Evolutionary conservation across 2,888 invertebrate genomes (phyloP).

Genomic region (Lissocephala sabroskyi): DNA sequence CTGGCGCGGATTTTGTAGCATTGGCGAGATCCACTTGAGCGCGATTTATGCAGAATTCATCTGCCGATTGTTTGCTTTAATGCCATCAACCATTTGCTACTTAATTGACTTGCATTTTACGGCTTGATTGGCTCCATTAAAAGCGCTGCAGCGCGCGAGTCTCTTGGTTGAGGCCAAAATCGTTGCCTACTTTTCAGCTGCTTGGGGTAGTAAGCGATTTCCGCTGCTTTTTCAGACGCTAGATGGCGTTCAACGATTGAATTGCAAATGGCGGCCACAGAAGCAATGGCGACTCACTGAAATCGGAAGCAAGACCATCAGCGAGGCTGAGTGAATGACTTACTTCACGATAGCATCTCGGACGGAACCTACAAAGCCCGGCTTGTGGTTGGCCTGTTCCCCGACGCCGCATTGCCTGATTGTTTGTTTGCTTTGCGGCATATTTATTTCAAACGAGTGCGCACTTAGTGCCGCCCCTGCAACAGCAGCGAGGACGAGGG

Average conservation of each 20-base stretch:
- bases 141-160: too few species aligned
- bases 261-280: conserved; percentile 60
- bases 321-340: conserved; percentile 45
- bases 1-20: conserved; percentile 19
- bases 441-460: conserved; percentile 65
- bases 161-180: too few species aligned
- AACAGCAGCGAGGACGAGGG: neutral
- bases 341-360: conserved; percentile 1
- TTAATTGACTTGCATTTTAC: conserved; percentile 65
- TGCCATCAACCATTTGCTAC: conserved; percentile 59
- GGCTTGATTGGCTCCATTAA: conserved; percentile 36
- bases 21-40: conserved; percentile 10
- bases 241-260: conserved; percentile 62
- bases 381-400: conserved; percentile 26
- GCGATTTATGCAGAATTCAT: conserved; percentile 54
- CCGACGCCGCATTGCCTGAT: conserved; percentile 34
- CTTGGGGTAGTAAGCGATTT: conserved; percentile 63
- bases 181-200: conserved; percentile 25
- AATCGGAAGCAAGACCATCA: conserved; percentile 62
- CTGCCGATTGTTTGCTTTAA: conserved; percentile 51
- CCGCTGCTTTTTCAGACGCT: conserved; percentile 54
- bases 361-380: too few species aligned
- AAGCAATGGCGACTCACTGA: too few species aligned
- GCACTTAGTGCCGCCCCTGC: conserved; percentile 43
- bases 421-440: conserved; percentile 66